A percentile compares a stretch with the other conserved stretches of the same genome.
Evolutionary conservation across 92 coral and sea anemone species (phyloP).

Genomic region (Epizoanthus rinbou): DNA sequence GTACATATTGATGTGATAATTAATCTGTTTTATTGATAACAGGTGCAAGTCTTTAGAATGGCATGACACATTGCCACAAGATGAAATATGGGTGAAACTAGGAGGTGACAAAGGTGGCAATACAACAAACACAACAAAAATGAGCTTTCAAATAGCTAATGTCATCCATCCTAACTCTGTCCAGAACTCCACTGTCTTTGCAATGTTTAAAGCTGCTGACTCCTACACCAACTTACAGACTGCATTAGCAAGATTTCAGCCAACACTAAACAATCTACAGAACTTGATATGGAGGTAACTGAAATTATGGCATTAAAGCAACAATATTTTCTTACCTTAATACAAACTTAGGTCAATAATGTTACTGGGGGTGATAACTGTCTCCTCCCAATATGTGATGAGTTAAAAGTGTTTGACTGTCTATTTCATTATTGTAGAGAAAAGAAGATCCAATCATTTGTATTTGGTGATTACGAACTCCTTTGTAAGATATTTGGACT

Average conservation of each 20-base stretch:
- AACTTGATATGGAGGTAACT: constrained; percentile 13
- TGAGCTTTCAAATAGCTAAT: background rate
- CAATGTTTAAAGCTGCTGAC: background rate
- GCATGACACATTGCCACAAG: background rate
- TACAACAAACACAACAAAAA: too few relatives aligned
- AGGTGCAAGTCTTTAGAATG: background rate
- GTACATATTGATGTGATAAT: background rate
- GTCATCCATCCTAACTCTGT: background rate
- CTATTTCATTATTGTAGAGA: background rate
- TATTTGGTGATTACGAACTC: constrained; percentile 6
- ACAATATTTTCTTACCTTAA: background rate
- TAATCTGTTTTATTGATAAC: background rate
- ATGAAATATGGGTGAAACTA: background rate
- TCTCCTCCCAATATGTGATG: too few relatives aligned
- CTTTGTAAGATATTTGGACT: constrained; percentile 21
- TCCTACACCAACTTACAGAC: constrained; percentile 12
- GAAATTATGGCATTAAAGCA: background rate
- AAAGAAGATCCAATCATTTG: background rate
- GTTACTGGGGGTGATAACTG: too few relatives aligned
- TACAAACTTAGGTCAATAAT: too few relatives aligned
- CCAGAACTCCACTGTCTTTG: constrained; percentile 3
- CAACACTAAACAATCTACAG: background rate
- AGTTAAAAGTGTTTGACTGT: too few relatives aligned
- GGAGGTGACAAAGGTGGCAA: constrained; percentile 8
- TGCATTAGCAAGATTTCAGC: constrained; percentile 14